A percentile compares a stretch with the other conserved stretches of the same genome.
Conservation (phyloP, 2,113 vertebrate species). For the Phylloscopus trochiloides region DNA sequence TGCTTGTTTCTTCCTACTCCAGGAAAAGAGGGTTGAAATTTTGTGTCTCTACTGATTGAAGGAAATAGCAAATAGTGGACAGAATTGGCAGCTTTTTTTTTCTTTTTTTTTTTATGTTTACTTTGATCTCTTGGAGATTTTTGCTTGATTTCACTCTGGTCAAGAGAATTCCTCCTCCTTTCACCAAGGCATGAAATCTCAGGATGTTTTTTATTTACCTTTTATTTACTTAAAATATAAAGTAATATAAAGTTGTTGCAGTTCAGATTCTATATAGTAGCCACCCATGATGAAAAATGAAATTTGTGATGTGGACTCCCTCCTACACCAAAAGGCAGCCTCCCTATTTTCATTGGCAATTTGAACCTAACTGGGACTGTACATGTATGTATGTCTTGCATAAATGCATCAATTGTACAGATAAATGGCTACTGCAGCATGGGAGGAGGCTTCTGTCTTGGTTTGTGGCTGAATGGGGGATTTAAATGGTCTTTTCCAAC, state of each 20-base stretch:
- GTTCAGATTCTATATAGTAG: not conserved
- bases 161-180: not conserved
- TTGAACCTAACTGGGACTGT: not conserved
- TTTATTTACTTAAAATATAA: not conserved
- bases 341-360: not conserved
- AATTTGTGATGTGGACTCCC: not conserved
- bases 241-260: not conserved
- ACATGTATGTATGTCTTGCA: not conserved
- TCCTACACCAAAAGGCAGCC: not conserved
- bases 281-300: not conserved
- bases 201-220: not conserved
- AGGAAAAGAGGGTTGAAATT: not conserved
- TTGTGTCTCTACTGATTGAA: not conserved
- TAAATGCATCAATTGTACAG: fast-evolving
- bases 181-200: not conserved
- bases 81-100: not conserved
- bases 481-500: not conserved
- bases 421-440: not conserved
- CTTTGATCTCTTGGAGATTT: not conserved
- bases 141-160: not conserved
- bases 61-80: not conserved
- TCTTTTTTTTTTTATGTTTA: not conserved
- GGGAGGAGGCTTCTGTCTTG: not conserved
- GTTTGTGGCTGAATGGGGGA: not conserved
- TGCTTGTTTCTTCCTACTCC: not conserved